These are phyloP conservation scores for Drosophila rubida DNA, from an alignment of 2,888 invertebrate genomes.

Conservation along the genomic window DNA sequence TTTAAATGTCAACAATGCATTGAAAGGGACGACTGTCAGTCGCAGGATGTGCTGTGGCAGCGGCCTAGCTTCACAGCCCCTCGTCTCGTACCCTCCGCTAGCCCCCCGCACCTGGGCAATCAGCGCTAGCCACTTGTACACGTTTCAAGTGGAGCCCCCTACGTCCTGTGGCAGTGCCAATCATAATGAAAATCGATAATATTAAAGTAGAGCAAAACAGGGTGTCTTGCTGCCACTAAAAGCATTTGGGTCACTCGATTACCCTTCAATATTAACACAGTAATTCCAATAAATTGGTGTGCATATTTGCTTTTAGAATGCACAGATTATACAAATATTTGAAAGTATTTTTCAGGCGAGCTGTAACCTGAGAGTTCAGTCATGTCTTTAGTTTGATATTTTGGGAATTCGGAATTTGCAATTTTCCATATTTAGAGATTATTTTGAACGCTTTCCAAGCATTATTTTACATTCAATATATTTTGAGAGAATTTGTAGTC, in stretches of 20 bases:
- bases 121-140: slow-evolving; percentile 47
- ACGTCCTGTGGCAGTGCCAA: slow-evolving; percentile 38
- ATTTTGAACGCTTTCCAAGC: too few relatives aligned
- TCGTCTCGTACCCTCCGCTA: not conserved
- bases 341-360: not conserved
- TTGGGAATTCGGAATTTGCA: not conserved
- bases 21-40: not conserved
- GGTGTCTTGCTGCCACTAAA: slow-evolving; percentile 12
- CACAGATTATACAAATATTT: too few relatives aligned
- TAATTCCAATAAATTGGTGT: too few relatives aligned
- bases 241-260: not conserved
- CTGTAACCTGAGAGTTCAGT: not conserved
- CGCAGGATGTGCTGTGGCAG: not conserved
- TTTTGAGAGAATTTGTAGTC: too few relatives aligned
- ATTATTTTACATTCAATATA: not conserved
- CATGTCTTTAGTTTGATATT: not conserved
- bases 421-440: too few relatives aligned
- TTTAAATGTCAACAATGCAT: slow-evolving; percentile 64
- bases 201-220: slow-evolving; percentile 55
- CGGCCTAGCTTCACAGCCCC: too few relatives aligned
- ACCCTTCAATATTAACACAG: too few relatives aligned
- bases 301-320: too few relatives aligned
- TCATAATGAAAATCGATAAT: slow-evolving; percentile 63
- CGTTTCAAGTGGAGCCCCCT: slow-evolving; percentile 44
- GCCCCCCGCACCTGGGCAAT: slow-evolving; percentile 36